These are phyloP conservation scores for Tribolium madens DNA, from an alignment of 1,140 invertebrate species.

Conservation along the genomic window DNA sequence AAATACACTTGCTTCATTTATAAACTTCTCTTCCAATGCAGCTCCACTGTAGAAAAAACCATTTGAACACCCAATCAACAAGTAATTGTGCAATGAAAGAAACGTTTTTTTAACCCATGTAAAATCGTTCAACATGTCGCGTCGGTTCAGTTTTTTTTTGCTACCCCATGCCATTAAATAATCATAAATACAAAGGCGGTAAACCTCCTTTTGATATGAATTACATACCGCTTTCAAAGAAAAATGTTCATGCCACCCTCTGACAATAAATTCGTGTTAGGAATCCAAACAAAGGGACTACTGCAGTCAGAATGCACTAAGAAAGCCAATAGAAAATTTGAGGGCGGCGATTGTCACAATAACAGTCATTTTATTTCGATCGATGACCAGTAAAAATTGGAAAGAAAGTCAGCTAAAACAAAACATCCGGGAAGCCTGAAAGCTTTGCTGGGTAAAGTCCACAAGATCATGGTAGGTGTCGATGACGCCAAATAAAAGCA, in stretches of 20 bases:
- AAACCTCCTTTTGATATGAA: not conserved
- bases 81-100: not conserved
- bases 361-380: not conserved
- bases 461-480: conserved; percentile 2
- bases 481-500: not conserved
- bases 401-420: conserved; percentile 1
- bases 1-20: conserved; percentile 8
- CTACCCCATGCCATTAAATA: conserved; percentile 8
- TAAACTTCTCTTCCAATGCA: not conserved
- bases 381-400: not conserved
- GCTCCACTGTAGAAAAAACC: not conserved
- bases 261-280: not conserved
- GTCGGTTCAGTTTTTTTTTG: not conserved
- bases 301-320: not conserved
- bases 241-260: not conserved
- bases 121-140: not conserved
- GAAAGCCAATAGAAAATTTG: not conserved
- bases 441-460: not conserved
- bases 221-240: not conserved
- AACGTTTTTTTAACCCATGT: not conserved
- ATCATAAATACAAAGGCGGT: not conserved
- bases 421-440: conserved; percentile 11
- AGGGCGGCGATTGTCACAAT: not conserved
- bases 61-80: not conserved
- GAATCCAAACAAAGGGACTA: not conserved